Base-by-base conservation (phyloP, 1,140 invertebrate species). In the Scaptomyza hsui region DNA sequence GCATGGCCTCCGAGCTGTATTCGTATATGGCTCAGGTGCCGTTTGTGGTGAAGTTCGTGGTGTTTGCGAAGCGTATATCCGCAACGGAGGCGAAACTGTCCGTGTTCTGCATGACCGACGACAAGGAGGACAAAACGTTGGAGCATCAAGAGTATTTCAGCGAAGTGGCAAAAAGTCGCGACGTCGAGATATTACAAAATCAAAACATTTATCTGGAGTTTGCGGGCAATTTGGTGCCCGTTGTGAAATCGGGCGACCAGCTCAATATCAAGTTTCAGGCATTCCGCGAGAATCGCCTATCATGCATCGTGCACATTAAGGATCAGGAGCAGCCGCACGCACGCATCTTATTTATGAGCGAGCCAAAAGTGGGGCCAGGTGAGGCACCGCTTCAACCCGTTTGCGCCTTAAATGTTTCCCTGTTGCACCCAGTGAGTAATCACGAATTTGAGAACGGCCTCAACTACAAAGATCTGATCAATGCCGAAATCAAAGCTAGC, bases 71-170 rank as follows among this genome's bases (percentile, higher is more conserved):
- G 92, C 94, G 98, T 45, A 95, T 97, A 44, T 98, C 99, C 61
- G 93, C 95, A 12, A 93, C 96, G 6, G 98, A 99, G 93, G 98
- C 98, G 16, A 95, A 98, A 74, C 92, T 99, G 15, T 94, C 98
- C 52, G 96, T 99, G 76, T 98, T 99, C 92, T 99, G 98, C 89
- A 99, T 99, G 95, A 99, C 99, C 1, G 99, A 99, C 92, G 98
- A 99, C 88, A 98, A 97, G 83, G 98, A 99, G 90, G 98, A 99
- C 61, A 99, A 99, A 92, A 99, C 98, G 0, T 92, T 99, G 44
- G 99, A 99, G 92, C 95, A 96, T 60, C 98, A 99, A 92, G 98
- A 99, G 92, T 95, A 98, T 86, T 99, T 99, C 91, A 95, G 95
- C 2, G 98, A 99, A 93, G 97, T 99, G 18, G 98, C 99, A 1